Base-by-base conservation (phyloP, 2,888 invertebrate genomes). In the Drosophila barbarae region DNA sequence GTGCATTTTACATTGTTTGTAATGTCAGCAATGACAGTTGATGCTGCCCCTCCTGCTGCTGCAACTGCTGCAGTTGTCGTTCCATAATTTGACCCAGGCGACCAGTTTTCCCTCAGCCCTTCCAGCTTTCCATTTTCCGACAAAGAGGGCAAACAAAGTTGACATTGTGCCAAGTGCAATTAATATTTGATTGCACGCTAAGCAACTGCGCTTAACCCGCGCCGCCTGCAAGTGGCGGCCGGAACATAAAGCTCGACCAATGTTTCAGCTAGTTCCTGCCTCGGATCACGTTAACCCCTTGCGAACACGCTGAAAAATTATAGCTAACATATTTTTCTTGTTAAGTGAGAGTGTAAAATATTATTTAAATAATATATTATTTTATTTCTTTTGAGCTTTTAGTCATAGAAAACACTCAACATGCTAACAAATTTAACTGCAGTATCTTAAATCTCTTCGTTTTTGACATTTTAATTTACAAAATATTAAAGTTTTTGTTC, bases 1-100 rank as follows among this genome's bases (percentile, higher is more conserved):
- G 69, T 66, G 71, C 56, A 72, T 71, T 85, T 71, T 75, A 73
- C 78, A 81, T 77, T 84, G 81, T 80, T 80, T 74, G 78, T 64
- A 56, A 71, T 80, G 74, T 51, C 69, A 54, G 68, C 70, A 68
- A 49, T 47, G 55, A 36, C 54, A 65, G 44, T 30, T 56, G 58
- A 35, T 50, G 49, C 41, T 61, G 39, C 50, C 44, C 23, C 49
- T 54, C 46, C 47, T 39, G 38, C 38, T 69, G 49, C 42, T 50
- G 44, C 18, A 59, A 44, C 41, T 58, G 39, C 39, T 58, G 42
- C 52, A 28, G 32, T 41, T 56, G 46, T 56, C 74, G 36, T 44
- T 52, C 39, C 58, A 76, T 71, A 56, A 82, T 76, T 73, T 70
- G 61, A 72, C 71, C 77, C 69, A 41, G 46, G 53, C 52, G 50